Evolutionary conservation across 2,888 invertebrate genomes (phyloP).

Genomic region (Coleophora deauratella): DNA sequence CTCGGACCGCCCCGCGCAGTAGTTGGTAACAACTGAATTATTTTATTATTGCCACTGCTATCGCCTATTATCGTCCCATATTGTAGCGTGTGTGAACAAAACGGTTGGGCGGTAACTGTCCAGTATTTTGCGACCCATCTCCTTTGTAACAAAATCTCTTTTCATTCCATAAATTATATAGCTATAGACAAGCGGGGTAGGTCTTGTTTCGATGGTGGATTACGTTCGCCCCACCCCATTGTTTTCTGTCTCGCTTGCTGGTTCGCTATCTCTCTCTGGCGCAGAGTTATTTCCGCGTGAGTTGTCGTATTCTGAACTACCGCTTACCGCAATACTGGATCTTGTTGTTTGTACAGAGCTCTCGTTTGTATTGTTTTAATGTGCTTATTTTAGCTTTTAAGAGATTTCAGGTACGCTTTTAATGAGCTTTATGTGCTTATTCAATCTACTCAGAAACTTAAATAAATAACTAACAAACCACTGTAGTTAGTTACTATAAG

Average conservation of each 20-base stretch:
- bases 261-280: constrained; percentile 23
- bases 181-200: constrained; percentile 9
- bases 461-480: no score
- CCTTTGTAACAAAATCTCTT: neutral
- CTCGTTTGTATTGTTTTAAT: constrained; percentile 18
- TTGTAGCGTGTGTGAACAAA: constrained; percentile 49
- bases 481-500: no score
- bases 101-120: constrained; percentile 48
- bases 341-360: constrained; percentile 23
- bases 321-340: constrained; percentile 30
- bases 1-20: constrained; percentile 32
- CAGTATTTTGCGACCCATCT: constrained; percentile 19
- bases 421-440: no score
- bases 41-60: constrained; percentile 53
- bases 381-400: constrained; percentile 19
- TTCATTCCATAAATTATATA: neutral
- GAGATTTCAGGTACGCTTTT: neutral
- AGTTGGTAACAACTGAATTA: constrained; percentile 61
- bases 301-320: constrained; percentile 29
- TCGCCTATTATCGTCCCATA: constrained; percentile 59
- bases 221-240: constrained; percentile 36
- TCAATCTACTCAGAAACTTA: no score
- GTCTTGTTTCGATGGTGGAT: constrained; percentile 20
- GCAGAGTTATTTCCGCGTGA: constrained; percentile 32
- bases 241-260: constrained; percentile 25